Evolutionary conservation across 2,113 vertebrate genomes (phyloP), one percentile per base, ranked within the genome.

Genomic region (Rhinogobius similis): DNA sequence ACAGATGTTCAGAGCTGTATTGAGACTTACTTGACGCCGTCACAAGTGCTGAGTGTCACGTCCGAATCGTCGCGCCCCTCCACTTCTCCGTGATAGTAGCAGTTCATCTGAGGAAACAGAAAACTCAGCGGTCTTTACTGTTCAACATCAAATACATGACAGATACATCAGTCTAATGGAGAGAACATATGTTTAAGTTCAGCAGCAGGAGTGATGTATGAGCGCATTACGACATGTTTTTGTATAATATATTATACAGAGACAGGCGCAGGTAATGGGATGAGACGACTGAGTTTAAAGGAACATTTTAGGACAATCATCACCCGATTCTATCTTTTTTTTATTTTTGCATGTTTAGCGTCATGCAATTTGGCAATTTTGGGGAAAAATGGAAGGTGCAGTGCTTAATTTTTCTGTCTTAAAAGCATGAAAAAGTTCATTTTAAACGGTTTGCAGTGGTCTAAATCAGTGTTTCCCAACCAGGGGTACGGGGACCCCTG

Each of bases 41-140:
- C 53, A 20, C 93, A 94, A 56, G 90, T 89, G 66, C 93, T 94
- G 80, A 94, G 88, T 82, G 82, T 93, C 77, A 93, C 89, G 7
- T 92, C 92, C 0, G 93, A 94, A 67, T 75, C 43, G 29, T 18
- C 63, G 3, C 80, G 85, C 26, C 87, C 92, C 77, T 91, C 83
- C 70, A 94, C 93, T 66, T 87, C 82, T 8, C 93, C 93, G 11
- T 94, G 93, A 86, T 94, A 94, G 82, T 93, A 94, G 86, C 93
- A 94, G 86, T 94, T 92, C 50, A 77, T 81, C 93, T 94, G 82
- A 36, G 65, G 75, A 72, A 62, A 67, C 53, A 80, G 82, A 38
- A 73, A 63, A 65, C 4, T 43, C 0, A 7, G 48, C 0, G 39
- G 24, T 6, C 23, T 73, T 77, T 26, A 56, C 67, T 64, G 63